These are phyloP conservation scores for Zoanthus sociatus DNA, from an alignment of 92 coral and sea anemone species.

Conservation along the genomic window DNA sequence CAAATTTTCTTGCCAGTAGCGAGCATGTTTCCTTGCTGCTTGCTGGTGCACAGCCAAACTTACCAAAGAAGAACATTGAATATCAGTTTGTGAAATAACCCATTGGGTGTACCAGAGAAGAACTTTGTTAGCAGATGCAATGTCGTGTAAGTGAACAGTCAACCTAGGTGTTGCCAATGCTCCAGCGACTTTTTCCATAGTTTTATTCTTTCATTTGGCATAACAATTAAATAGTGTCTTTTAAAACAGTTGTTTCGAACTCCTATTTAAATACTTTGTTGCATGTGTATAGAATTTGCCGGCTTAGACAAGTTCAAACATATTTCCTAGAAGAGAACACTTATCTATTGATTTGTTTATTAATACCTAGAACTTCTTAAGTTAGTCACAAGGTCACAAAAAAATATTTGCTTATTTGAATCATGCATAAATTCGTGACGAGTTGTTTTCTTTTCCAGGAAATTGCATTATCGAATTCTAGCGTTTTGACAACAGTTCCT, in stretches of 20 bases:
- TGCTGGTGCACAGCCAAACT: conserved; percentile 12
- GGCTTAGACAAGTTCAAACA: neutral
- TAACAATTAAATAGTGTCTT: too few species aligned
- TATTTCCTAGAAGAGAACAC: neutral
- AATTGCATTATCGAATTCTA: neutral
- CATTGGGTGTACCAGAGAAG: neutral
- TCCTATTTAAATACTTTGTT: too few species aligned
- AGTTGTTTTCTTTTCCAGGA: neutral
- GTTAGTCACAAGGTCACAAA: neutral
- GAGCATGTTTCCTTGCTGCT: conserved; percentile 14
- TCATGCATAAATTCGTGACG: neutral
- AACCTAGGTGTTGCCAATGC: too few species aligned
- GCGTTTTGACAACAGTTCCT: too few species aligned
- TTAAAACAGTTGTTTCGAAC: too few species aligned
- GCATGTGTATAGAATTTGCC: too few species aligned
- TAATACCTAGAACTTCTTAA: neutral
- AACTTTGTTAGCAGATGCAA: conserved; percentile 11
- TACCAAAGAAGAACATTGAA: conserved; percentile 5
- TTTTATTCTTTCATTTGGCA: too few species aligned
- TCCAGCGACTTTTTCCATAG: too few species aligned
- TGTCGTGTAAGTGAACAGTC: neutral
- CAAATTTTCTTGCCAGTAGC: conserved; percentile 5
- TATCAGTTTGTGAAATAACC: conserved; percentile 16
- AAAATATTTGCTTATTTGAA: neutral
- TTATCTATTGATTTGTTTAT: neutral